Evolutionary conservation across 2,888 invertebrate genomes (phyloP).

Genomic region (Acholoe squamosa): DNA sequence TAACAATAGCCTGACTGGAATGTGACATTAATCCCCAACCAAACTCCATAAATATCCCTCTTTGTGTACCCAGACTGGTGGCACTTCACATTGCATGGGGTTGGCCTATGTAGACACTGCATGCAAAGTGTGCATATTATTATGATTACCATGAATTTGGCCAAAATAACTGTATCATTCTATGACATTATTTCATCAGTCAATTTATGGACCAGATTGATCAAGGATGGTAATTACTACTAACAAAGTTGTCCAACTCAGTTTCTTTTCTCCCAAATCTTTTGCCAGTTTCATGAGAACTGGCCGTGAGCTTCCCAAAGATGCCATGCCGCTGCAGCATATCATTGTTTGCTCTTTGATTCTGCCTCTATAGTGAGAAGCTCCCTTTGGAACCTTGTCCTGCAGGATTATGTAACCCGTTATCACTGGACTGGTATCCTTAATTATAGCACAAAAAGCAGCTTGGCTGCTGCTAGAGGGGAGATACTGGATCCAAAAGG

Average conservation of each 20-base stretch:
- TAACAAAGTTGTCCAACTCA: no score
- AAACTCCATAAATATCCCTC: not conserved
- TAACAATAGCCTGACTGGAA: not conserved
- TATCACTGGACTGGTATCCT: not conserved
- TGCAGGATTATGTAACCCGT: constrained; percentile 4
- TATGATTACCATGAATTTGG: no score
- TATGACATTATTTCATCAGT: no score
- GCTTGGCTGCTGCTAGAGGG: not conserved
- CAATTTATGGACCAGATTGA: no score
- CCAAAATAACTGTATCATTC: no score
- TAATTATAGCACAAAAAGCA: not conserved
- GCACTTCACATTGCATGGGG: not conserved
- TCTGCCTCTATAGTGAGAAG: not conserved
- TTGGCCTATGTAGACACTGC: not conserved
- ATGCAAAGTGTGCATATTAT: no score
- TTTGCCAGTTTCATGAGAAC: no score
- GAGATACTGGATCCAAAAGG: not conserved
- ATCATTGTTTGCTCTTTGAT: not conserved
- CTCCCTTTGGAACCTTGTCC: not conserved
- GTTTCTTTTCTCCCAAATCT: no score
- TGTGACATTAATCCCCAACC: constrained; percentile 20
- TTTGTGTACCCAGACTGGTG: not conserved
- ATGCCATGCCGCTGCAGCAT: not conserved
- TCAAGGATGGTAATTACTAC: no score
- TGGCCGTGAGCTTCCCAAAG: not conserved